phyloP scores from a whole-genome alignment of 1,140 invertebrate genomes.

The Aplysia californica region DNA sequence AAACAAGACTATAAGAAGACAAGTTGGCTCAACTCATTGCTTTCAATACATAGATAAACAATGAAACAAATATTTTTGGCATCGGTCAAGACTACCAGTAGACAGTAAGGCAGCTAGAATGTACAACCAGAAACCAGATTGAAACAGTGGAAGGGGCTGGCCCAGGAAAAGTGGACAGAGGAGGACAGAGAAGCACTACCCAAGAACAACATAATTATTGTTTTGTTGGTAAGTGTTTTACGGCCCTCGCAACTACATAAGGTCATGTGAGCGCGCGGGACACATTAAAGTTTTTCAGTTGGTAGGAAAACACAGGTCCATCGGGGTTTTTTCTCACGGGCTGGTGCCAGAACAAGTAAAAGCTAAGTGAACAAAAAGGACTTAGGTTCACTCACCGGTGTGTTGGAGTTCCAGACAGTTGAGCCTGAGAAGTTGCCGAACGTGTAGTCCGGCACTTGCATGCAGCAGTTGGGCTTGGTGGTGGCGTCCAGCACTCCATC shows the following conservation, averaged over 20 bases:
- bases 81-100: too few species aligned
- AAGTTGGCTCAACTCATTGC: too few species aligned
- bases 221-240: too few species aligned
- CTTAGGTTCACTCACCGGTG: slow-evolving; percentile 67
- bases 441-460: slow-evolving; percentile 88
- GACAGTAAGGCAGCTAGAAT: too few species aligned
- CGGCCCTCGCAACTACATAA: too few species aligned
- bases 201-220: not conserved
- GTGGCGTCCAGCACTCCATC: slow-evolving; percentile 80
- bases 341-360: not conserved
- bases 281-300: too few species aligned
- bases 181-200: not conserved
- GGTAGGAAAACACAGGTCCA: not conserved
- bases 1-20: too few species aligned
- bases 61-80: too few species aligned
- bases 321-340: not conserved
- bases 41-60: too few species aligned
- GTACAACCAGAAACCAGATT: too few species aligned
- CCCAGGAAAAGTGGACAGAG: not conserved
- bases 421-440: slow-evolving; percentile 93
- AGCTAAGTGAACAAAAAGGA: not conserved
- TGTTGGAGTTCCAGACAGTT: slow-evolving; percentile 97
- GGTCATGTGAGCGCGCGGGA: too few species aligned
- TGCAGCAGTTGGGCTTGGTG: slow-evolving; percentile 87
- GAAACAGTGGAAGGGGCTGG: not conserved